Evolutionary conservation across 2,888 invertebrate species (phyloP).

Genomic region (Ornithoptera priamus): DNA sequence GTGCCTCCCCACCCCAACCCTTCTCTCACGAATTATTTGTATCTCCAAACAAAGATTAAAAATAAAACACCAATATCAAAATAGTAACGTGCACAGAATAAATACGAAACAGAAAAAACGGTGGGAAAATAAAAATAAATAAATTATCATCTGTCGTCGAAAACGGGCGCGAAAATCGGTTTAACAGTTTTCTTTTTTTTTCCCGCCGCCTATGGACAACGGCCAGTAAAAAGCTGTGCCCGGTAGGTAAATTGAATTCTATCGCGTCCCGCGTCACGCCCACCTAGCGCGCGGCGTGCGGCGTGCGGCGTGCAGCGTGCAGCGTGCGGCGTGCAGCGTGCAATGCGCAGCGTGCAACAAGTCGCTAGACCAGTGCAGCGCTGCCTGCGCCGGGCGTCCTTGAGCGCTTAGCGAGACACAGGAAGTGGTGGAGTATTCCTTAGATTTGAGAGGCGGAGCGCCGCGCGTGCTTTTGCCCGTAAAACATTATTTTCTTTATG

Average conservation of each 20-base stretch:
- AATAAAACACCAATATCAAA: no score
- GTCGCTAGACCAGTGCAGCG: constrained; percentile 29
- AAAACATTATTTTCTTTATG: no score
- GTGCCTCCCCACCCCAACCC: no score
- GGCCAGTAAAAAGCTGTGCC: constrained; percentile 9
- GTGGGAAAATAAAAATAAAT: not conserved
- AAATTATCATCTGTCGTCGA: constrained; percentile 1
- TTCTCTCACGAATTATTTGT: no score
- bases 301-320: no score
- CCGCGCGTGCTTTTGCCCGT: no score
- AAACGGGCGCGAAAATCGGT: constrained; percentile 22
- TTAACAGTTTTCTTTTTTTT: constrained; percentile 24
- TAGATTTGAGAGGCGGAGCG: constrained; percentile 12
- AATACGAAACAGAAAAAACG: no score
- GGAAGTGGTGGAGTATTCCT: constrained; percentile 30
- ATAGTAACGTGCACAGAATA: no score
- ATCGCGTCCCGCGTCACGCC: constrained; percentile 19
- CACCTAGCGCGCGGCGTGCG: constrained; percentile 9
- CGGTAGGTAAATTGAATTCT: constrained; percentile 31
- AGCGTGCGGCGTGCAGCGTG: constrained; percentile 3
- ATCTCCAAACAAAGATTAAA: no score
- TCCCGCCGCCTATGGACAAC: constrained; percentile 10
- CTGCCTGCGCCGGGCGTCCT: constrained; percentile 30
- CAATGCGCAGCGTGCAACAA: constrained; percentile 11
- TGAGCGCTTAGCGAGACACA: constrained; percentile 19